A percentile compares a stretch with the other conserved stretches of the same genome.
Evolutionary conservation across 2,113 vertebrate species (phyloP).

Genomic region (Passer domesticus): DNA sequence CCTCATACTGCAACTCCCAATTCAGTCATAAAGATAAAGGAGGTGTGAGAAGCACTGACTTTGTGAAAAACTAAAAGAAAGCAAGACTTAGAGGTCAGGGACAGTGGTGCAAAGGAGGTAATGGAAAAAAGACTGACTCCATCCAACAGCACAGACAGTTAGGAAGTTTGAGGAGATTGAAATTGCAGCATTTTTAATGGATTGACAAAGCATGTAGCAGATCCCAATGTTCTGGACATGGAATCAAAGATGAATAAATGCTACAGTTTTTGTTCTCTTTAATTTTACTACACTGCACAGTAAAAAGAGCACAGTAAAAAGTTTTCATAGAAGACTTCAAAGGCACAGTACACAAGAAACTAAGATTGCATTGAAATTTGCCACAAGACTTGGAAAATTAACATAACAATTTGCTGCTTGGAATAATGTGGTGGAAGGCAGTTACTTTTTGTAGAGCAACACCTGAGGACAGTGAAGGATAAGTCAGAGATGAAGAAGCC

Average conservation of each 20-base stretch:
- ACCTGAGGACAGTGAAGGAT: background rate
- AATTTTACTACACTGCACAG: background rate
- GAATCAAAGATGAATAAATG: background rate
- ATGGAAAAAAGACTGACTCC: background rate
- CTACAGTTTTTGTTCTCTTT: background rate
- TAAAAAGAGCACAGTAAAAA: background rate
- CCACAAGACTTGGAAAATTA: background rate
- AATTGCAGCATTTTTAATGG: background rate
- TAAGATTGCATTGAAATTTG: background rate
- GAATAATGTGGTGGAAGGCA: background rate
- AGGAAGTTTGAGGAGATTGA: background rate
- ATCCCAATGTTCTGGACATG: accelerated
- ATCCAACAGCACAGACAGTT: background rate
- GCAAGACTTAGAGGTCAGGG: background rate
- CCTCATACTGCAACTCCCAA: background rate
- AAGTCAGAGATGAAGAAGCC: background rate
- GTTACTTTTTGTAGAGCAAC: background rate
- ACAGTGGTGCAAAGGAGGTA: background rate
- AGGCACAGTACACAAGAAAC: background rate
- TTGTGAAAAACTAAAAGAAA: background rate
- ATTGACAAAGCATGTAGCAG: background rate
- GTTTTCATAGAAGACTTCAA: background rate
- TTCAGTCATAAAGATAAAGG: background rate
- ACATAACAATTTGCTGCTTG: background rate
- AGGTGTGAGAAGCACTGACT: background rate